Base-by-base conservation (phyloP, 2,113 vertebrate genomes). In the Daboia siamensis region DNA sequence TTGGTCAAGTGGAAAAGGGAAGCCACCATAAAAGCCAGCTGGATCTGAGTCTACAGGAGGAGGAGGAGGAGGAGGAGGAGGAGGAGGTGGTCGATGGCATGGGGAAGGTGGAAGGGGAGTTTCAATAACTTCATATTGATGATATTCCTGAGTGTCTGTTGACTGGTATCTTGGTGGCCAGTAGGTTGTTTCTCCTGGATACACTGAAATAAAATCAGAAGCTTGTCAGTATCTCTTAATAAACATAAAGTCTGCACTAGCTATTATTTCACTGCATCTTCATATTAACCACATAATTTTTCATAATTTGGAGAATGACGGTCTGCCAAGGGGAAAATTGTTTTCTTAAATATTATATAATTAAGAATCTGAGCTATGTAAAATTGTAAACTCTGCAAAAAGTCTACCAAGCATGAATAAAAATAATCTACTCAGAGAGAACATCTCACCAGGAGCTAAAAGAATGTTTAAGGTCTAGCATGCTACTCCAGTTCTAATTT, bases 1-100 rank as follows among this genome's bases (percentile, higher is more conserved):
- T 61, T 98, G 97, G 44, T 99, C 98, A 94, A 99, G 96, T 0
- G 99, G 99, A 95, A 99, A 99, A 0, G 99, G 99, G 92, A 99
- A 99, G 15, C 99, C 99, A 0, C 98, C 98, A 0, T 99, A 99
- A 26, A 98, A 98, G 11, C 97, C 97, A 13, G 97, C 97, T 0
- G 98, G 96, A 2, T 99, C 98, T 0, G 98, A 90, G 88, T 98
- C 98, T 0, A 94, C 57, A 0, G 52, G 12, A 0, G 95, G 94
- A 0, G 96, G 94, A 1, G 95, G 95, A 1, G 96, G 95, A 1
- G 95, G 94, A 0, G 96, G 94, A 1, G 95, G 95, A 1, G 96
- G 95, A 0, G 93, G n/a, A n/a, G n/a, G n/a, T n/a, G n/a, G 91
- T 21, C 97, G 96, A 92, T 96, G 97, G 4, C 92, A 96, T 3